Conservation (phyloP, 2,797 vertebrate species). For the Xyrichtys novacula region DNA sequence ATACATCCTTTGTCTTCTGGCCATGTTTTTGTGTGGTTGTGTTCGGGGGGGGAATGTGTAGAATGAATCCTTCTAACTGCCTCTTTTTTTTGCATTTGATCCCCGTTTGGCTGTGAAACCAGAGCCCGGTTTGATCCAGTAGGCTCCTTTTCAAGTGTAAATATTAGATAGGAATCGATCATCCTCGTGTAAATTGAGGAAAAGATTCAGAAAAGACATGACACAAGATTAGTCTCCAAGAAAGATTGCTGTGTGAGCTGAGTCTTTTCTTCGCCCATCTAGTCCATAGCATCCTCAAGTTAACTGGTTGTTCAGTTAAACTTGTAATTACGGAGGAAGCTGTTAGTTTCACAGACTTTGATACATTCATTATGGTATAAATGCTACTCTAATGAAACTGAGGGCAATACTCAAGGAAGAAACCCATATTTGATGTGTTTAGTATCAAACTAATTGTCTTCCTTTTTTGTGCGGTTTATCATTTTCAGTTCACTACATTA, state of each 20-base stretch:
- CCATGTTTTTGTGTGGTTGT: slow-evolving; percentile 48
- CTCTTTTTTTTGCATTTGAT: slow-evolving; percentile 38
- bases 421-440: slow-evolving; percentile 22
- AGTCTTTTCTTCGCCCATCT: slow-evolving; percentile 36
- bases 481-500: slow-evolving; percentile 30
- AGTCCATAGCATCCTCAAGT: slow-evolving; percentile 28
- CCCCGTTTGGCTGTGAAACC: slow-evolving; percentile 40
- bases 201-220: slow-evolving; percentile 36
- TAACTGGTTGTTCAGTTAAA: slow-evolving; percentile 19
- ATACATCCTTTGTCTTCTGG: slow-evolving; percentile 45
- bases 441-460: slow-evolving; percentile 64
- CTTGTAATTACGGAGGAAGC: slow-evolving; percentile 35
- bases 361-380: slow-evolving; percentile 25
- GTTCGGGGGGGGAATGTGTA: slow-evolving; percentile 18
- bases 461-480: slow-evolving; percentile 59
- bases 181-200: slow-evolving; percentile 43
- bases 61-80: slow-evolving; percentile 39
- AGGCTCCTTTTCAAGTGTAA: slow-evolving; percentile 65
- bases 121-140: slow-evolving; percentile 22
- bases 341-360: slow-evolving; percentile 32
- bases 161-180: slow-evolving; percentile 59
- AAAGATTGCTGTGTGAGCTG: slow-evolving; percentile 53
- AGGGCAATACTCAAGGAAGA: slow-evolving; percentile 43
- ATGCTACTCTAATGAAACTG: slow-evolving; percentile 35
- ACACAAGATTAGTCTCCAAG: slow-evolving; percentile 33